Base-by-base conservation (phyloP, 1,140 invertebrate genomes). In the Cyrtorhinus lividipennis region DNA sequence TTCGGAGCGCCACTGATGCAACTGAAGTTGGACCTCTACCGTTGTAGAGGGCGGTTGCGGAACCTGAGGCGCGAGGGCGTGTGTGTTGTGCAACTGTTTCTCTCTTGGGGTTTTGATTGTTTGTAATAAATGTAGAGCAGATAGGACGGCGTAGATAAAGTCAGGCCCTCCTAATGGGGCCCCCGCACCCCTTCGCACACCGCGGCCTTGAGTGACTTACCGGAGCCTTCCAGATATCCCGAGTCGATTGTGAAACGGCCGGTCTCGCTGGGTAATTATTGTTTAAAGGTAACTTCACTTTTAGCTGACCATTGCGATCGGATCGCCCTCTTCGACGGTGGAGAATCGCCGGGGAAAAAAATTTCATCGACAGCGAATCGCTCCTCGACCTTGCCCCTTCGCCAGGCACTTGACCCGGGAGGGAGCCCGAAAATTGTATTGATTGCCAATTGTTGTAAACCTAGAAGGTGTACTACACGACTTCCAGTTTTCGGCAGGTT, bases 41-140 rank as follows among this genome's bases (percentile, higher is more conserved):
- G 12, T 10, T 20, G 48, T 53, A 10, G 48, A 20, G 48, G 48
- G 48, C 18, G 48, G 48, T 53, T 53, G 48, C 48, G 48, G 48
- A 53, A 53, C 48, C 30, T 15, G 30, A 53, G 48, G 48, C 48
- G 48, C 48, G 48, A 53, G 48, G 48, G 48, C 48, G 48, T 53
- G 48, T 22, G 48, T 15, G 48, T 53, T 53, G 48, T 5, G 48
- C 48, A 53, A 53, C 48, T 20, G 48, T 10, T 53, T 53, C 48
- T 53, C 48, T 53, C 48, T 20, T 20, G 18, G 48, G 18, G 48
- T 8, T 53, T 53, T 53, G 48, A 53, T 53, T 53, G 48, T 53
- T 53, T 53, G 48, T 53, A 53, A 53, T 53, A 53, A 53, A 53
- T 53, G 48, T 53, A 53, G 48, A 53, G 48, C 48, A 53, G 48